Evolutionary conservation across 30 jellyfish, hydroid and myxozoan species (phyloP).

Genomic region (Aurelia aurita complex sp. Pacific): DNA sequence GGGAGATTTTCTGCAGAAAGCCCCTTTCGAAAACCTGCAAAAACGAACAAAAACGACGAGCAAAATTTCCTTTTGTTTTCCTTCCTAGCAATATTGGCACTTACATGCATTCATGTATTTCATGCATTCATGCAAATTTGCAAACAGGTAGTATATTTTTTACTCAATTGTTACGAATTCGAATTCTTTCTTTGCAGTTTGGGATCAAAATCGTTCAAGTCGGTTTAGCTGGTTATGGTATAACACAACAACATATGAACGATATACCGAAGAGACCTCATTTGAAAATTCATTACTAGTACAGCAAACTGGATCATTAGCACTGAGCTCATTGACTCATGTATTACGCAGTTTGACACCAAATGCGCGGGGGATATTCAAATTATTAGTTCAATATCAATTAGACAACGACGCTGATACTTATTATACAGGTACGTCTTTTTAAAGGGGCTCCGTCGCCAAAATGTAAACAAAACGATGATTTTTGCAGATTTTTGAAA

Average conservation of each 20-base stretch:
- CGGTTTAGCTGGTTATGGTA: constrained; percentile 92
- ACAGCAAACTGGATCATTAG: constrained; percentile 93
- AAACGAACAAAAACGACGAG: too few species aligned
- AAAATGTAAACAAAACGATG: too few species aligned
- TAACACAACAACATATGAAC: constrained; percentile 86
- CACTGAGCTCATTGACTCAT: constrained; percentile 83
- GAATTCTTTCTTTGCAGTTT: constrained; percentile 35
- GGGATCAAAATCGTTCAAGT: constrained; percentile 91
- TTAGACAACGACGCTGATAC: constrained; percentile 63
- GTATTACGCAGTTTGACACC: constrained; percentile 93
- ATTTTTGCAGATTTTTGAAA: too few species aligned
- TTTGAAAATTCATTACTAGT: constrained; percentile 88
- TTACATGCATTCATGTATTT: too few species aligned
- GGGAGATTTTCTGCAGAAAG: too few species aligned
- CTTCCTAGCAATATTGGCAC: too few species aligned
- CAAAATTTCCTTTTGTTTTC: too few species aligned
- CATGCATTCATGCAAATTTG: too few species aligned
- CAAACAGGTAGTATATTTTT: too few species aligned
- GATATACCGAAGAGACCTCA: constrained; percentile 88
- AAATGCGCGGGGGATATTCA: constrained; percentile 91
- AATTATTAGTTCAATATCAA: constrained; percentile 64
- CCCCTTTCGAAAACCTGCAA: too few species aligned
- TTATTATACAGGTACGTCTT: constrained; percentile 52
- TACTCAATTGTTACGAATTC: too few species aligned
- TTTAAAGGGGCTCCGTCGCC: too few species aligned